Evolutionary conservation across 2,888 invertebrate species (phyloP), one percentile per base, ranked within the genome.

Genomic region (Copidosoma aretas): DNA sequence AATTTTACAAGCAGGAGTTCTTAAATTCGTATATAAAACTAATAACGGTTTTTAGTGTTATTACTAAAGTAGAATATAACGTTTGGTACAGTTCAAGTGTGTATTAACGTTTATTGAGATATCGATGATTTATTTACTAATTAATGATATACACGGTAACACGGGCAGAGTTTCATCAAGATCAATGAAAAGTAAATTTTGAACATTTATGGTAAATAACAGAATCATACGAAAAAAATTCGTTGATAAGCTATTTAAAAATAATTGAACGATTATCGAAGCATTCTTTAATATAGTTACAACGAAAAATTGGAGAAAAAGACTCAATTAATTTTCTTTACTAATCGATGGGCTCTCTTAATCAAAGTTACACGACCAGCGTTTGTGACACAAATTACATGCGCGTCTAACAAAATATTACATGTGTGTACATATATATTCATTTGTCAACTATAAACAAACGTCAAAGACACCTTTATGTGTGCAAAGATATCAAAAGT

Each of bases 81-180:
- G 41, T 69, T 59, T 19, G 65, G 41, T 43, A 21, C 58, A 65
- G 57, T 60, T 64, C 22, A 32, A 51, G 19, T 54, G 43, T 53
- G 24, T 64, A 54, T 60, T 64, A 60, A 63, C 52, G 49, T 59
- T 62, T 64, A 67, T 67, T 61, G 39, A 43, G 58, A 67, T 64
- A 68, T 63, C 63, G 54, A 62, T 68, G 58, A 61, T 19, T 51
- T 32, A 32, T 32, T 32, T 32, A 8, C 32, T 32, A 32, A 32
- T 32, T 32, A 3, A 32, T 32, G 32, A 8, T 32, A 32, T 32
- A 32, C 32, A 32, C 8, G 32, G 32, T n/a, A n/a, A n/a, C n/a
- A n/a, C n/a, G 32, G 4, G 4, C 3, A 32, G 32, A 32, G 32
- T 32, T 32, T 32, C 32, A 32, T 32, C 8, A 8, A 5, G 32